phyloP scores from a whole-genome alignment of 2,113 vertebrate species.

The Pteropus alecto region DNA sequence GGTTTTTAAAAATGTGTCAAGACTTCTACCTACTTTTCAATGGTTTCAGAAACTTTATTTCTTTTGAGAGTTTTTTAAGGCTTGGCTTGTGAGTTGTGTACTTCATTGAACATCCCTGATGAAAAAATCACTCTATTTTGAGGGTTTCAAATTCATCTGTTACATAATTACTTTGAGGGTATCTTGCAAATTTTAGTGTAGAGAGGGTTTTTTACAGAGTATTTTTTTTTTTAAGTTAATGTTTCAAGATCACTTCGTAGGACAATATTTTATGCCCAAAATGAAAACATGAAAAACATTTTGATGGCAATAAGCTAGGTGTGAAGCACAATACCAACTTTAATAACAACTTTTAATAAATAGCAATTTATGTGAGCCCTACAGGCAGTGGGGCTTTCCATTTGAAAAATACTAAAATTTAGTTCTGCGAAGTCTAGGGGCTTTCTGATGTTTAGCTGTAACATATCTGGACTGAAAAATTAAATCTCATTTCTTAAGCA shows the following conservation, averaged over 20 bases:
- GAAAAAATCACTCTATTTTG: neutral
- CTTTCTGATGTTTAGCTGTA: slow-evolving; percentile 68
- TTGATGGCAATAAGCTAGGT: neutral
- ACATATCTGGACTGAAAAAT: slow-evolving; percentile 63
- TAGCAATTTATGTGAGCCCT: slow-evolving; percentile 67
- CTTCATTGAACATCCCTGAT: neutral
- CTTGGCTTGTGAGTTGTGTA: neutral
- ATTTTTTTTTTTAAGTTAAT: neutral
- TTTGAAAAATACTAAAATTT: slow-evolving; percentile 59
- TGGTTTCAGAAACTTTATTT: neutral
- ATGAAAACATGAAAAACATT: neutral
- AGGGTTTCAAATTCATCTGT: neutral
- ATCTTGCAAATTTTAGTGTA: neutral
- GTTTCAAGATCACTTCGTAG: neutral
- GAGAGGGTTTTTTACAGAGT: neutral
- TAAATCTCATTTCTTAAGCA: slow-evolving; percentile 70
- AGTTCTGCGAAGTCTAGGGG: slow-evolving; percentile 80
- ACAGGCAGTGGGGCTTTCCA: slow-evolving; percentile 66
- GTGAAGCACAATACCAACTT: neutral
- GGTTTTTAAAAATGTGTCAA: neutral
- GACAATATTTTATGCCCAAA: neutral
- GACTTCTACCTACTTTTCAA: neutral
- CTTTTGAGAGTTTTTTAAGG: neutral
- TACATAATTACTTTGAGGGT: neutral
- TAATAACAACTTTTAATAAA: no score